Evolutionary conservation across 2,113 vertebrate species (phyloP).

Genomic region (human (Homo sapiens)): DNA sequence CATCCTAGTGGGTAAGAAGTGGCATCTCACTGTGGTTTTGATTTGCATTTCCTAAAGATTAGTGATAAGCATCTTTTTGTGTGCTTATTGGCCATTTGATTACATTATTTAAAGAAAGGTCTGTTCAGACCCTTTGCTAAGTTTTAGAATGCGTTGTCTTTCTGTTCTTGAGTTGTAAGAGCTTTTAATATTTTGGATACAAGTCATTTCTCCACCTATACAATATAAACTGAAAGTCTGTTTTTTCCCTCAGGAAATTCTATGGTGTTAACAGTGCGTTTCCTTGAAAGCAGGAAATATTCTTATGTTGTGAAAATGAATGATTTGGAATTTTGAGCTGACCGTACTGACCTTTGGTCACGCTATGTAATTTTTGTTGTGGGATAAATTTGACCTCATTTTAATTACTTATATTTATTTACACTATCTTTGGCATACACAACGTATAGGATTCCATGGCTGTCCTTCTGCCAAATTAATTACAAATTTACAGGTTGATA

Average conservation of each 20-base stretch:
- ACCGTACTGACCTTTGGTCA: neutral
- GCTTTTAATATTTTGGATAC: neutral
- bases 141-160: neutral
- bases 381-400: neutral
- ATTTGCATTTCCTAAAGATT: neutral
- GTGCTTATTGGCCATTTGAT: neutral
- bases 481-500: neutral
- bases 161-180: neutral
- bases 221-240: neutral
- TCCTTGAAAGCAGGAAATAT: neutral
- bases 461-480: neutral
- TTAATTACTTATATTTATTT: neutral
- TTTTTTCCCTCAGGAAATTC: neutral
- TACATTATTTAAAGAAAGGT: neutral
- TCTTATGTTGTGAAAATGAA: neutral
- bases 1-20: neutral
- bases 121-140: neutral
- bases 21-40: neutral
- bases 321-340: neutral
- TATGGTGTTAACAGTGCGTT: neutral
- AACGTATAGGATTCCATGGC: neutral
- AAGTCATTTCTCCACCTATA: neutral
- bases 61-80: neutral
- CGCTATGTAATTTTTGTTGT: neutral
- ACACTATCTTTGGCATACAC: neutral